These are phyloP conservation scores for Caenorhabditis sp. DNA, from an alignment of 2,888 invertebrate species.

Conservation along the genomic window DNA sequence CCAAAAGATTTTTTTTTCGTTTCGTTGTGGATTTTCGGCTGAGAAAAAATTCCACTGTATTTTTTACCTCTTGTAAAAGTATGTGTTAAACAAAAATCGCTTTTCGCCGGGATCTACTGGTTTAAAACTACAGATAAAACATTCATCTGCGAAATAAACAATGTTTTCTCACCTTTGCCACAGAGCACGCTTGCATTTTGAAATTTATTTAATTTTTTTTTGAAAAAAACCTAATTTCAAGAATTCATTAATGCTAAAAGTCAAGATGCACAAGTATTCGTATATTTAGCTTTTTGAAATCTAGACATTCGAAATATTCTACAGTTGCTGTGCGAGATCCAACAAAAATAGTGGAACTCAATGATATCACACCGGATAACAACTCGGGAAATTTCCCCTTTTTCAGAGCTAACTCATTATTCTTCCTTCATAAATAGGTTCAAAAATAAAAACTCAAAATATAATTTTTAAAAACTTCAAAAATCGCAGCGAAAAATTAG, in stretches of 20 bases:
- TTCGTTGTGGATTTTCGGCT: too few species aligned
- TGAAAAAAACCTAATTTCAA: neutral
- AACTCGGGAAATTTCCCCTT: too few species aligned
- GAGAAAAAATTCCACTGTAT: too few species aligned
- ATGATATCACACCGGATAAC: slow-evolving; percentile 57
- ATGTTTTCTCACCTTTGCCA: neutral
- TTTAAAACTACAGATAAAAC: neutral
- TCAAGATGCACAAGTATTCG: neutral
- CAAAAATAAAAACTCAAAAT: too few species aligned
- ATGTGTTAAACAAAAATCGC: too few species aligned
- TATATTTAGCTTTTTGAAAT: neutral
- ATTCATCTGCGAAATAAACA: neutral
- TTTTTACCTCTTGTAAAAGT: too few species aligned
- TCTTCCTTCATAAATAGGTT: too few species aligned
- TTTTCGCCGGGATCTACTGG: too few species aligned
- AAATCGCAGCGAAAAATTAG: neutral
- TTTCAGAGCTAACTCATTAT: too few species aligned
- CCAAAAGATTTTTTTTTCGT: too few species aligned
- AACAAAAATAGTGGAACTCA: slow-evolving; percentile 31
- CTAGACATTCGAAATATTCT: neutral
- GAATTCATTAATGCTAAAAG: neutral
- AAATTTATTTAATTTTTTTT: neutral
- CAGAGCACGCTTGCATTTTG: neutral
- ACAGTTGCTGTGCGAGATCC: slow-evolving; percentile 25
- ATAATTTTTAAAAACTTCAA: too few species aligned